These are phyloP conservation scores for Nephrotoma guestfalica DNA, from an alignment of 2,888 invertebrate species.

Conservation along the genomic window DNA sequence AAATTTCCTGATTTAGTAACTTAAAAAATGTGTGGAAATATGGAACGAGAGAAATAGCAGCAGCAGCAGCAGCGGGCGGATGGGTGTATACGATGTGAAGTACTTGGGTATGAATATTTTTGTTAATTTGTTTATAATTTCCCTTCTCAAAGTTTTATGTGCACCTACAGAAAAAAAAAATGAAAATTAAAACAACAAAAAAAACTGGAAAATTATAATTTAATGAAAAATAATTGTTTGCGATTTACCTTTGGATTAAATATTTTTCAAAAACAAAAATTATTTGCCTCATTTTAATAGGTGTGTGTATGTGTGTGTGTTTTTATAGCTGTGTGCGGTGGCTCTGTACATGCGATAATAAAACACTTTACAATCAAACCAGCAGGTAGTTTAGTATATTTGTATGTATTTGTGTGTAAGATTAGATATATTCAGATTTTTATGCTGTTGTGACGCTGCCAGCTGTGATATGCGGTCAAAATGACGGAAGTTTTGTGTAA, in stretches of 20 bases:
- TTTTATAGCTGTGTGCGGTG: no score
- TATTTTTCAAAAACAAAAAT: neutral
- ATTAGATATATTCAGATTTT: neutral
- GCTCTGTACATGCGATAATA: neutral
- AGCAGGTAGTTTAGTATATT: neutral
- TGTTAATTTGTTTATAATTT: neutral
- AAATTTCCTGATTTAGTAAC: neutral
- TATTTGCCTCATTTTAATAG: neutral
- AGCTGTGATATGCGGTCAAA: neutral
- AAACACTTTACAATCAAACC: neutral
- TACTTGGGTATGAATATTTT: neutral
- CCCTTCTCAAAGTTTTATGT: neutral
- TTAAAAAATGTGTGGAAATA: neutral
- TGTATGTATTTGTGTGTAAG: neutral
- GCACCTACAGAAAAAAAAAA: neutral
- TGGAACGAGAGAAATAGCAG: no score
- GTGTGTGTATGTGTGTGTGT: neutral
- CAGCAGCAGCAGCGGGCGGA: neutral
- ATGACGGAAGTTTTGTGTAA: neutral
- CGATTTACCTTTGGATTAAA: neutral
- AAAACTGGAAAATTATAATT: neutral
- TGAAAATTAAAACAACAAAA: neutral
- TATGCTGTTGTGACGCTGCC: neutral
- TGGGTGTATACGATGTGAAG: neutral
- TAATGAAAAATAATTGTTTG: conserved; percentile 2